Base-by-base conservation (phyloP, 2,797 vertebrate species). In the Orestias chungarensis region DNA sequence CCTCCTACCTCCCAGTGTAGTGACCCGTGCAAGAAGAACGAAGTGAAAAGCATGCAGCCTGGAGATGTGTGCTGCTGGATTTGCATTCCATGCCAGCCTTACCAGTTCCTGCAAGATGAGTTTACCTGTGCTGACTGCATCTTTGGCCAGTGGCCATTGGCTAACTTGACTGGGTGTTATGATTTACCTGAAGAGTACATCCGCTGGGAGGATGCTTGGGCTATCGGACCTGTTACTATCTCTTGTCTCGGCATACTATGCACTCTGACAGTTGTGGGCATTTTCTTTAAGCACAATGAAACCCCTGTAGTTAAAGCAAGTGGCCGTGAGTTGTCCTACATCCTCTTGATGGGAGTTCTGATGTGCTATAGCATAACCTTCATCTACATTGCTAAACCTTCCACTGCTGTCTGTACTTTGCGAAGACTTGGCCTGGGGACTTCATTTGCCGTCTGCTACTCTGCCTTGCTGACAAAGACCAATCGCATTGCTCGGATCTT, bases 51-150 rank as follows among this genome's bases (percentile, higher is more conserved):
- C 69, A 96, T 98, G 95, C 98, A 99, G 89, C 98, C 98, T 0
- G 98, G 98, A 3, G 98, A 99, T 25, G 96, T 97, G n/a, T 99
- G 98, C 91, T 99, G 98, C 89, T 99, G 98, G 98, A 96, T 99
- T 86, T 99, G 98, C 81, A 98, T 98, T 67, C 95, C 97, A 6
- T 99, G 97, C 89, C 98, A 99, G 88, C 90, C 97, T 33, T 97
- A 96, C 0, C 97, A 99, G 88, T 99, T 96, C 87, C 93, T 98
- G 66, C 88, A 94, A 71, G 97, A 99, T 8, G 97, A 98, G 85
- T 97, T 97, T 91, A 98, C 96, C 71, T 99, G 98, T 55, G 95
- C 95, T 17, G 96, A 98, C 89, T 99, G 98, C 0, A 94, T 95
- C 64, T 96, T 96, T 0, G 98, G 98, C 31, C 95, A 95, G 80